Evolutionary conservation across 2,113 vertebrate species (phyloP).

Genomic region (Hemiprocne comata): DNA sequence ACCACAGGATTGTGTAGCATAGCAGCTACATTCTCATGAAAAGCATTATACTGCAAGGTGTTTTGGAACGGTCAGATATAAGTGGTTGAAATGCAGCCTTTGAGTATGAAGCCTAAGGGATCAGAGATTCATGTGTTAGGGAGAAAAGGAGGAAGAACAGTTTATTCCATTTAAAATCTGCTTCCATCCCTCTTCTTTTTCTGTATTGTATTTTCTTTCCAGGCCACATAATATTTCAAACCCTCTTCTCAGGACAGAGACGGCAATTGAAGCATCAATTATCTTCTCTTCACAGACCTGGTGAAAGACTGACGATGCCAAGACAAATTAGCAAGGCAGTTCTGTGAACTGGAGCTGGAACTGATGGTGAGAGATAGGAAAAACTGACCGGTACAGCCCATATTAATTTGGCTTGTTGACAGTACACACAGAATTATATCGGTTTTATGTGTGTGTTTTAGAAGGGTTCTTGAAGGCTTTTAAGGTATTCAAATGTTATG

Average conservation of each 20-base stretch:
- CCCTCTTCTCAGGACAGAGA: not conserved
- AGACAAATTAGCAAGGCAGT: constrained; percentile 4
- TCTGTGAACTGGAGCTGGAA: not conserved
- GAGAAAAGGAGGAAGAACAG: not conserved
- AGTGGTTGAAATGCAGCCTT: not conserved
- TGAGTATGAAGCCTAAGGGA: not conserved
- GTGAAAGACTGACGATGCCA: not conserved
- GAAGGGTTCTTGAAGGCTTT: not conserved
- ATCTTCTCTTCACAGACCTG: constrained; percentile 20
- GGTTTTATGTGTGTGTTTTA: not conserved
- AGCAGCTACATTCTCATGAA: not conserved
- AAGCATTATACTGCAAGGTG: not conserved
- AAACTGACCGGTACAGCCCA: not conserved
- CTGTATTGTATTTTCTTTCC: not conserved
- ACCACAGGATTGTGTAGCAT: not conserved
- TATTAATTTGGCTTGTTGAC: not conserved
- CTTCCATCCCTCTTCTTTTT: not conserved
- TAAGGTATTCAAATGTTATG: not conserved
- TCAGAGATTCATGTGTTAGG: not conserved
- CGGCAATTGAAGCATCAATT: constrained; percentile 18
- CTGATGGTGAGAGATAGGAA: not conserved
- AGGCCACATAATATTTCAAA: constrained; percentile 20
- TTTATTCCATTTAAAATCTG: not conserved
- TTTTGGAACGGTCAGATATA: not conserved
- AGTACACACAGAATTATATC: not conserved